A percentile compares a stretch with the other conserved stretches of the same genome.
These are phyloP conservation scores for Pseudobourletiella spinata DNA, from an alignment of 1,140 invertebrate genomes.

Conservation along the genomic window DNA sequence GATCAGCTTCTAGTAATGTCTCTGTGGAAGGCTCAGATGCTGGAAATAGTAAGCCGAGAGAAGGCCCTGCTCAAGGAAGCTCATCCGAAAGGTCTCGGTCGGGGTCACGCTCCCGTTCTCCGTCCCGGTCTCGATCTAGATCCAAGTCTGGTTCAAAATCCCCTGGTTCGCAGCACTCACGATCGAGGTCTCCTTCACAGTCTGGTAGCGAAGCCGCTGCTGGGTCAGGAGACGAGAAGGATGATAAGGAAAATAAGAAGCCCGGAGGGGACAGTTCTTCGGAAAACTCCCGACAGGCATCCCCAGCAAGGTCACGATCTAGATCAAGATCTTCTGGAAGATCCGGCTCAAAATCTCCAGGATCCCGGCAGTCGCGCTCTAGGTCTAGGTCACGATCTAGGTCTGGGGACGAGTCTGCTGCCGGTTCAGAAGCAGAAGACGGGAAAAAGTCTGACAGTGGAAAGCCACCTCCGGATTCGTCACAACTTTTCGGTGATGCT, in stretches of 20 bases:
- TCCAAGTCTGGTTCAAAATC: conserved; percentile 1
- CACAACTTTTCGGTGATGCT: conserved; percentile 84
- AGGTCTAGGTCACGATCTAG: too few relatives aligned
- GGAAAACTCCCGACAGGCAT: neutral
- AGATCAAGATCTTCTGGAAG: neutral
- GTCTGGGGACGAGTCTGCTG: neutral
- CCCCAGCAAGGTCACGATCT: neutral
- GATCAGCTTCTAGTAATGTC: conserved; percentile 13
- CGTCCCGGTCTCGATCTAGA: conserved; percentile 12
- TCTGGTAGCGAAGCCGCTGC: neutral
- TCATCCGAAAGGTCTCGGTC: conserved; percentile 8
- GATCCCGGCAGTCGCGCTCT: neutral
- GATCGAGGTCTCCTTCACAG: conserved; percentile 17
- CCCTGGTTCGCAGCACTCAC: neutral
- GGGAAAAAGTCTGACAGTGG: neutral
- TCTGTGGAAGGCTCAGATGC: neutral
- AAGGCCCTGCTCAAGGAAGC: neutral
- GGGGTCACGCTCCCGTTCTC: neutral
- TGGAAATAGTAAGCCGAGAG: neutral
- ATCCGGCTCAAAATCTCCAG: neutral
- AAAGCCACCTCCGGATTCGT: conserved; percentile 51
- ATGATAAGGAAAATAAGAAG: neutral
- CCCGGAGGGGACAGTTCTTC: neutral
- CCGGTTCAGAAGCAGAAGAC: neutral
- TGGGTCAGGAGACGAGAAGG: neutral